Evolutionary conservation across 2,113 vertebrate species (phyloP).

Genomic region (Morone chrysops): DNA sequence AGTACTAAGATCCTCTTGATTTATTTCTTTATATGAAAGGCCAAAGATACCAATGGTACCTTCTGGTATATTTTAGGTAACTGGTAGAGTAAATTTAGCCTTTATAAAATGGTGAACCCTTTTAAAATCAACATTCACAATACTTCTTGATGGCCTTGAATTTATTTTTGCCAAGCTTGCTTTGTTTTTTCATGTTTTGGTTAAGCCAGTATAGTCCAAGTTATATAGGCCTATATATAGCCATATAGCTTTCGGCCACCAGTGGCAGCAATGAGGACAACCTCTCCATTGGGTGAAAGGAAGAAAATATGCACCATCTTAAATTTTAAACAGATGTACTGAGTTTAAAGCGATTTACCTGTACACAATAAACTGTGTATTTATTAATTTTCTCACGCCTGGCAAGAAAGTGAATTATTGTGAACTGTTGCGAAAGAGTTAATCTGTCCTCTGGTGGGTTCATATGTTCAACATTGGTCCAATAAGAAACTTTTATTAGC

Average conservation of each 20-base stretch:
- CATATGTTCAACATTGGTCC: background rate
- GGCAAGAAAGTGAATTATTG: background rate
- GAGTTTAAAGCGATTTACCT: background rate
- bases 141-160: background rate
- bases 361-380: background rate
- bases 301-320: background rate
- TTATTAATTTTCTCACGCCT: background rate
- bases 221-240: background rate
- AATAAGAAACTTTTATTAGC: background rate
- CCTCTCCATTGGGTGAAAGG: background rate
- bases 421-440: background rate
- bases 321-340: background rate
- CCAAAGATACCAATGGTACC: background rate
- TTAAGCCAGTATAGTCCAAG: too few relatives aligned
- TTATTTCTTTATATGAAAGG: background rate
- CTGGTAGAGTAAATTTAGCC: too few relatives aligned
- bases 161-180: background rate
- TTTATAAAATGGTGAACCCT: too few relatives aligned
- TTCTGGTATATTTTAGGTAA: background rate
- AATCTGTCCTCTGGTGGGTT: fast-evolving
- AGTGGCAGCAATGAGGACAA: background rate
- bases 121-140: background rate
- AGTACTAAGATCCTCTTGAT: background rate
- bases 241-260: background rate
- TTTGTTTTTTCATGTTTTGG: too few relatives aligned